Evolutionary conservation across 2,888 invertebrate species (phyloP).

Genomic region (Ypsolopha sequella): DNA sequence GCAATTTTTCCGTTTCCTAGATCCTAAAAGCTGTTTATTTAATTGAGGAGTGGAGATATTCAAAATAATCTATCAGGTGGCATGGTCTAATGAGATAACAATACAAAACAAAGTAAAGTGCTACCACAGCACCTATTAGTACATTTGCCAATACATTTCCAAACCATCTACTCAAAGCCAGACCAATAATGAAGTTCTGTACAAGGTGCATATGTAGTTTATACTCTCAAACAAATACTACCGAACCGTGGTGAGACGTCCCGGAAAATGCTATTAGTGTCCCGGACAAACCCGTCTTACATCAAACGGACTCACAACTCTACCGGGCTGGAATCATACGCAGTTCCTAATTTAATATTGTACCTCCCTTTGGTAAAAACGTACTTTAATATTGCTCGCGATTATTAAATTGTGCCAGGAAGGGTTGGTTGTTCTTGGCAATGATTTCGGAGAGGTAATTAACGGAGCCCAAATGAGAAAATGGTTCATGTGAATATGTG

Average conservation of each 20-base stretch:
- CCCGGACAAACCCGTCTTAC: conserved; percentile 41
- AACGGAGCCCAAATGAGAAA: conserved; percentile 1
- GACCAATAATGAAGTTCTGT: too few species aligned
- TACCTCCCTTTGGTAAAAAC: conserved; percentile 54
- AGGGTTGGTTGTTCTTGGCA: conserved; percentile 36
- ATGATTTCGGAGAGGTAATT: conserved; percentile 7
- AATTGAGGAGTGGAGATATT: too few species aligned
- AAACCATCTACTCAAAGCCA: too few species aligned
- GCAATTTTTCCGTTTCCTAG: too few species aligned
- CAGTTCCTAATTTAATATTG: conserved; percentile 60
- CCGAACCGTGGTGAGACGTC: conserved; percentile 22
- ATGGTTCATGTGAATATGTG: background rate
- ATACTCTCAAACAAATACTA: conserved; percentile 7
- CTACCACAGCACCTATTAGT: too few species aligned
- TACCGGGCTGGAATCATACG: conserved; percentile 19
- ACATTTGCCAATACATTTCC: too few species aligned
- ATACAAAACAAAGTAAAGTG: too few species aligned
- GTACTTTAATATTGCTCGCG: conserved; percentile 32
- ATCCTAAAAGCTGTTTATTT: too few species aligned
- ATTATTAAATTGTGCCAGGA: conserved; percentile 48
- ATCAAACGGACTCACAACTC: conserved; percentile 61
- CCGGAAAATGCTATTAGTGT: conserved; percentile 61
- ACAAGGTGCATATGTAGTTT: background rate
- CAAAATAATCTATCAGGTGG: too few species aligned
- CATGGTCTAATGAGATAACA: too few species aligned